A percentile compares a stretch with the other conserved stretches of the same genome.
Conservation (phyloP, 92 coral and sea anemone species). For the Isaurus tuberculatus region DNA sequence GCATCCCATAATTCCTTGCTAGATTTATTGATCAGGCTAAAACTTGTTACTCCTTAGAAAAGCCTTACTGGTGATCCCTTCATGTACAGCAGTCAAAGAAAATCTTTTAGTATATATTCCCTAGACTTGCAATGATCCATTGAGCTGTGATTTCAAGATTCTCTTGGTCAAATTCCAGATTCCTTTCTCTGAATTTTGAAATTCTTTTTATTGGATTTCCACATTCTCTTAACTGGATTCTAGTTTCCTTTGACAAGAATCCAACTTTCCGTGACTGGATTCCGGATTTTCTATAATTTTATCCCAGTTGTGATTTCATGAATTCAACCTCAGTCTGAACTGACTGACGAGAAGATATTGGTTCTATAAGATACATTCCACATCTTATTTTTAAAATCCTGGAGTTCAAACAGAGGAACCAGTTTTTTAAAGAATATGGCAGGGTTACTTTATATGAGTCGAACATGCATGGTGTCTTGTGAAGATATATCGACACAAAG, state of each 20-base stretch:
- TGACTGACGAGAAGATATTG: no score
- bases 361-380: no score
- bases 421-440: no score
- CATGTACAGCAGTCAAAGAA: background rate
- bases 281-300: no score
- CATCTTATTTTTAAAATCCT: no score
- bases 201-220: no score
- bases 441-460: no score
- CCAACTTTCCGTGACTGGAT: background rate
- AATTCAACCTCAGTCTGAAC: no score
- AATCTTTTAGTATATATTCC: background rate
- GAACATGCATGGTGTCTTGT: no score
- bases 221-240: background rate
- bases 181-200: background rate
- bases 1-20: slow-evolving; percentile 88
- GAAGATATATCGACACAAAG: no score
- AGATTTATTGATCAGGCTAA: background rate
- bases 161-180: background rate
- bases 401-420: no score
- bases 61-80: background rate
- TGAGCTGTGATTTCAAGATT: background rate
- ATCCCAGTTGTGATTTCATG: no score
- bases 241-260: background rate
- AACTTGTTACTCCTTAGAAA: background rate
- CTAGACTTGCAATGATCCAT: background rate